Evolutionary conservation across 1,140 invertebrate species (phyloP).

Genomic region (Trypoxylus dichotomus): DNA sequence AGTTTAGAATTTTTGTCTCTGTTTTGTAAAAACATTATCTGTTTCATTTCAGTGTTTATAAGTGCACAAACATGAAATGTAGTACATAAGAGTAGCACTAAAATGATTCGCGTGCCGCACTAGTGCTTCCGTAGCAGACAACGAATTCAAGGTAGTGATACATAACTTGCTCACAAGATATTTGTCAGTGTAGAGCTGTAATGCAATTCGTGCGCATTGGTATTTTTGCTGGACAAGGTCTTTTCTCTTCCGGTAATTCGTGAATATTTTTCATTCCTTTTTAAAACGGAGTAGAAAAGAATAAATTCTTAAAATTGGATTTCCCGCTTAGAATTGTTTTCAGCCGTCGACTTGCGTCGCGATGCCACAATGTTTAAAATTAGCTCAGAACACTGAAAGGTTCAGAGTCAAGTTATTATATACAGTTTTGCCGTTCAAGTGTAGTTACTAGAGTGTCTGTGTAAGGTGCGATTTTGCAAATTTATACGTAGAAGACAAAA

Average conservation of each 20-base stretch:
- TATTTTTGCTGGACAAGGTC: not conserved
- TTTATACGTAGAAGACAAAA: conserved; percentile 11
- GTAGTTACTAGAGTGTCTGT: conserved; percentile 21
- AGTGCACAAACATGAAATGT: not conserved
- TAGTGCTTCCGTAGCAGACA: not conserved
- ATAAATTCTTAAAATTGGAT: not conserved
- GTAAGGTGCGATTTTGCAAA: conserved; percentile 8
- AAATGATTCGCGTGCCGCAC: not conserved
- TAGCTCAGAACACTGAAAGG: conserved; percentile 7
- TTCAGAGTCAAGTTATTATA: conserved; percentile 20
- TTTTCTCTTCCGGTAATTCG: not conserved
- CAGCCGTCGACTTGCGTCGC: conserved; percentile 7
- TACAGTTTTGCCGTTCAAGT: conserved; percentile 16
- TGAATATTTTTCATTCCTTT: not conserved
- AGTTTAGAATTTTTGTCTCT: not conserved
- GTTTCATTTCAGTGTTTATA: not conserved
- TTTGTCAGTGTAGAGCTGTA: no score
- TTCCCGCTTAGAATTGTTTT: conserved; percentile 21
- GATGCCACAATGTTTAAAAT: conserved; percentile 15
- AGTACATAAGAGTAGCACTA: not conserved
- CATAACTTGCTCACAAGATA: no score
- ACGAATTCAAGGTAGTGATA: not conserved
- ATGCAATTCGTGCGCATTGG: not conserved
- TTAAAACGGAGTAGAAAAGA: not conserved
- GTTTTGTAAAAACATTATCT: not conserved